phyloP scores from a whole-genome alignment of 1,140 invertebrate genomes.

The Grapholita molesta region DNA sequence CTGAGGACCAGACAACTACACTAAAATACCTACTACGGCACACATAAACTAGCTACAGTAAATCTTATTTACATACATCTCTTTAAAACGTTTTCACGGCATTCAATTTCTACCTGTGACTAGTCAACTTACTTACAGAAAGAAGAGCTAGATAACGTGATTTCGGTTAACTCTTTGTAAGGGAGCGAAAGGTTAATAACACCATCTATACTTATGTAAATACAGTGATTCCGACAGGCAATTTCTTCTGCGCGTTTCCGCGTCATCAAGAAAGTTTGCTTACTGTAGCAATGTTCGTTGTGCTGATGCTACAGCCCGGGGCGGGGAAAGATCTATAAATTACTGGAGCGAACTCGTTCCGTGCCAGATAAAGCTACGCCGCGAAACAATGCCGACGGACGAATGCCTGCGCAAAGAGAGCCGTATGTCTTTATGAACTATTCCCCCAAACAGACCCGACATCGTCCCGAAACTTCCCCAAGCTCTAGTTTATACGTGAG shows the following conservation, averaged over 20 bases:
- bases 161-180: too few relatives aligned
- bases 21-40: slow-evolving; percentile 46
- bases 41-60: background rate
- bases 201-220: background rate
- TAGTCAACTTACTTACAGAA: too few relatives aligned
- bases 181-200: too few relatives aligned
- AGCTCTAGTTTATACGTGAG: slow-evolving; percentile 24
- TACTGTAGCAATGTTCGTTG: slow-evolving; percentile 10
- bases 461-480: slow-evolving; percentile 31
- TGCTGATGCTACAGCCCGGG: slow-evolving; percentile 42
- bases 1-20: slow-evolving; percentile 42
- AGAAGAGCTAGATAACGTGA: too few relatives aligned
- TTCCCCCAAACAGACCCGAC: slow-evolving; percentile 48
- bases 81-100: too few relatives aligned
- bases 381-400: slow-evolving; percentile 69
- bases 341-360: slow-evolving; percentile 72
- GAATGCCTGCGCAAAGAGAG: slow-evolving; percentile 55
- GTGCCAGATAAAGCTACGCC: slow-evolving; percentile 71
- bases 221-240: background rate
- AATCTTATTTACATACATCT: background rate
- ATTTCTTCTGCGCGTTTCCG: background rate
- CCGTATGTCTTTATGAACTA: slow-evolving; percentile 64
- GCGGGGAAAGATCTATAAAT: slow-evolving; percentile 73
- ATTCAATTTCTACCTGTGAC: too few relatives aligned
- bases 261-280: slow-evolving; percentile 6